phyloP scores from a whole-genome alignment of 2,888 invertebrate genomes.

The Dicyrtomina minuta region DNA sequence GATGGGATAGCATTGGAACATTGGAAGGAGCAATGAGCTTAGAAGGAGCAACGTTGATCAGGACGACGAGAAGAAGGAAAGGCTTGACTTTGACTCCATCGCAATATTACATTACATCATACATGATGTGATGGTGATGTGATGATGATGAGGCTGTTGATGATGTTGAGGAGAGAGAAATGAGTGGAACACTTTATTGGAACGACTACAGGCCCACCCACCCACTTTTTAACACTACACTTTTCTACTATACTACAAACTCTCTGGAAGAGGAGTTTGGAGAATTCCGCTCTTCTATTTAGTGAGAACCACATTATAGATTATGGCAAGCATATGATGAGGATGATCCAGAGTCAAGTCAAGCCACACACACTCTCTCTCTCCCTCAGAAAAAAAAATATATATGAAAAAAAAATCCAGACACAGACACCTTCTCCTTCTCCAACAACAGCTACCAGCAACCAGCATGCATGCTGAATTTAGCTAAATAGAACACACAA shows the following conservation, averaged over 20 bases:
- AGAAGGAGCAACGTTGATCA: neutral
- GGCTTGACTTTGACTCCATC: slow-evolving; percentile 12
- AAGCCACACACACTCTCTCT: too few relatives aligned
- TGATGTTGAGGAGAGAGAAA: too few relatives aligned
- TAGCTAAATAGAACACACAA: neutral
- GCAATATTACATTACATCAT: slow-evolving; percentile 14
- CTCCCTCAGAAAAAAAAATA: neutral
- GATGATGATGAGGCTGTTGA: too few relatives aligned
- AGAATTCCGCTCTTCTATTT: slow-evolving; percentile 1
- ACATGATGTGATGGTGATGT: neutral
- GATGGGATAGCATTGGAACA: too few relatives aligned
- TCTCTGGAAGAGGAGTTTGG: too few relatives aligned
- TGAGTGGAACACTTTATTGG: neutral
- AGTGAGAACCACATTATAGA: slow-evolving; percentile 8
- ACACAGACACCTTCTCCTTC: slow-evolving; percentile 21
- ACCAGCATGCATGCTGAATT: neutral
- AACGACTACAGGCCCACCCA: neutral
- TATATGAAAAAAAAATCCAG: neutral
- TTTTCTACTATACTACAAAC: too few relatives aligned
- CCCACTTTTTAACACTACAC: neutral
- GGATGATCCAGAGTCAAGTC: slow-evolving; percentile 14
- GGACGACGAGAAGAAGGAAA: too few relatives aligned
- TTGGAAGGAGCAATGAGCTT: too few relatives aligned
- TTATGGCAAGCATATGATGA: slow-evolving; percentile 23
- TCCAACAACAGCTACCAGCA: too few relatives aligned